Conservation (phyloP, 1,140 invertebrate genomes). For the Lasaia peninsularis region DNA sequence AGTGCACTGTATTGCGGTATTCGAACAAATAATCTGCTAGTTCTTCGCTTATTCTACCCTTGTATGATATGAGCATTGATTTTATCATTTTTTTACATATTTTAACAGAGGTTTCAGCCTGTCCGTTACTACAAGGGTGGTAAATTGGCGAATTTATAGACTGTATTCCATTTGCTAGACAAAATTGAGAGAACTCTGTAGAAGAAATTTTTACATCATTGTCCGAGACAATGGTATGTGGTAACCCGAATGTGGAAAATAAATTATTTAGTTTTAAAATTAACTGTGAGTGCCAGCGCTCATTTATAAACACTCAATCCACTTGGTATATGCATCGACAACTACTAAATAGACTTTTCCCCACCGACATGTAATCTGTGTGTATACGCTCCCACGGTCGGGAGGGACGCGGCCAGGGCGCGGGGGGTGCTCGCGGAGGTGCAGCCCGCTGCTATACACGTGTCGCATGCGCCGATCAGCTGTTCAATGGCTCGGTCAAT, state of each 20-base stretch:
- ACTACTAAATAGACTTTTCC: conserved; percentile 25
- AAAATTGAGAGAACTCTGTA: conserved; percentile 25
- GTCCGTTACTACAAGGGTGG: conserved; percentile 26
- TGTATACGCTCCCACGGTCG: conserved; percentile 24
- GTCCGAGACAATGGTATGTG: conserved; percentile 19
- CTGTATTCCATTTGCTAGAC: conserved; percentile 24
- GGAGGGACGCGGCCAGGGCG: neutral
- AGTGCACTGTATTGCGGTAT: conserved; percentile 22
- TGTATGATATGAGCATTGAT: conserved; percentile 10
- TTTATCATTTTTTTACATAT: conserved; percentile 30
- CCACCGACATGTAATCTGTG: conserved; percentile 27
- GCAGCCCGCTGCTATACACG: conserved; percentile 1
- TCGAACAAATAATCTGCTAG: conserved; percentile 17
- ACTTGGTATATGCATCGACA: conserved; percentile 25
- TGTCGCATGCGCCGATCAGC: conserved; percentile 10
- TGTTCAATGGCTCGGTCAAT: conserved; percentile 25
- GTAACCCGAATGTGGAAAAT: conserved; percentile 26
- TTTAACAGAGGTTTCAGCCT: conserved; percentile 27
- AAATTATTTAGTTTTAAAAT: conserved; percentile 24
- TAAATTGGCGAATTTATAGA: conserved; percentile 27
- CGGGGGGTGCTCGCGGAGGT: neutral
- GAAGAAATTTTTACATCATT: conserved; percentile 28
- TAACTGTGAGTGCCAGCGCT: conserved; percentile 14
- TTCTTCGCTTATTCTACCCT: conserved; percentile 6
- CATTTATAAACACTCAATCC: conserved; percentile 28